phyloP scores from a whole-genome alignment of 2,113 vertebrate genomes.

The Gasterosteus aculeatus region DNA sequence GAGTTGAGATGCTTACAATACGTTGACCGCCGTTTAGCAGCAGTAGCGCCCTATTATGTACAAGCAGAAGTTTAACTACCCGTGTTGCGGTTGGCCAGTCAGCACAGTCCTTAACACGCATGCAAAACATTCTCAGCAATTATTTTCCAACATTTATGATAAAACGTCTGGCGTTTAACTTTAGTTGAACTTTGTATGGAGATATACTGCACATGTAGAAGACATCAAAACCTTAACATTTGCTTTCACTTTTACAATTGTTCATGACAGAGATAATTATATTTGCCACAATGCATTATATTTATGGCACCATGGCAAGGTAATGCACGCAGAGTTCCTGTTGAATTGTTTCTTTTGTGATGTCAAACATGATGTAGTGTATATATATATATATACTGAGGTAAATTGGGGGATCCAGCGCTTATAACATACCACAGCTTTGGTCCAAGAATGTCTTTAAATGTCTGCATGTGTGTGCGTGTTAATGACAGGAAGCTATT shows the following conservation, averaged over 20 bases:
- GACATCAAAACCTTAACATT: slow-evolving; percentile 9
- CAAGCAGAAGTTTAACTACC: neutral
- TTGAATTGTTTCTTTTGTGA: neutral
- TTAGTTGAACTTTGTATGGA: neutral
- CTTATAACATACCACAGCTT: neutral
- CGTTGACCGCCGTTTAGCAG: neutral
- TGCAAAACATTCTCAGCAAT: neutral
- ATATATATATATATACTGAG: no score
- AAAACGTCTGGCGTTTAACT: neutral
- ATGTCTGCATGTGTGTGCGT: neutral
- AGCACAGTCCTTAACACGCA: neutral
- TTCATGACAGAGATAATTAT: slow-evolving; percentile 12
- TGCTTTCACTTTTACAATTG: neutral
- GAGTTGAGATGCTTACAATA: neutral
- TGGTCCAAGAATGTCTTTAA: slow-evolving; percentile 18
- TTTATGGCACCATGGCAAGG: neutral
- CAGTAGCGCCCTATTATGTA: neutral
- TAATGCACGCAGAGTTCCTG: neutral
- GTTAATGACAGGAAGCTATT: neutral
- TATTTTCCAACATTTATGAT: neutral
- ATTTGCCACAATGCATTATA: neutral
- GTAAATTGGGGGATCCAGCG: neutral
- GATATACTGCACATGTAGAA: neutral
- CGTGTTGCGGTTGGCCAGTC: neutral
- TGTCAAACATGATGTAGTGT: neutral